Base-by-base conservation (phyloP, 2,888 invertebrate species). In the Rhynchonema sp. region DNA sequence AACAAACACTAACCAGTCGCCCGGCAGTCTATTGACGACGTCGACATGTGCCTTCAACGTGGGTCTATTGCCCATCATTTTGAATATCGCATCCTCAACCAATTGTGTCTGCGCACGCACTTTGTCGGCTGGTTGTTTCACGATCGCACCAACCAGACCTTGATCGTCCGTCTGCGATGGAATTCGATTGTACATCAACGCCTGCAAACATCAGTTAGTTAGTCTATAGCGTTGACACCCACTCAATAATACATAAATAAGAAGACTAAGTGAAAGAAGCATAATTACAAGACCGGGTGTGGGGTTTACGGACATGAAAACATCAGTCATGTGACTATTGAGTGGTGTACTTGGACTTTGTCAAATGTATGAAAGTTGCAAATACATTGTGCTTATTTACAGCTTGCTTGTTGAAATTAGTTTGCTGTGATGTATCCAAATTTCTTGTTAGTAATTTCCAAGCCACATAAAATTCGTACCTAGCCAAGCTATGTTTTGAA, bases 111-210 rank as follows among this genome's bases (percentile, higher is more conserved):
- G 60, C n/a, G 26, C 23, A 2, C 20, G 1, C 28, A 56, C 54
- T 17, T 56, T 85, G n/a, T 82, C 78, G 62, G 84, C 81, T 62
- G 86, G 80, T 71, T 87, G 87, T 69, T 83, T 85, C 67, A 96
- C 84, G 60, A 84, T 80, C 64, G 98, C 73, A 1, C 85, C 84
- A 0, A 96, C 87, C 54, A 88, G 79, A 0, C 96, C 96, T 68
- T 92, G 86, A 69, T 87, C 87, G 72, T 91, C 89, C 63, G 87
- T 86, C 57, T 84, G 82, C 2, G 83, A 83, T 0, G 90, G 87
- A 65, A 92, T 81, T 26, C 84, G 82, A 65, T 86, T 88, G 73
- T 94, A 96, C 0, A 89, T 89, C 59, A 96, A 86, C 0, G 91
- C 86, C 77, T 76, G 62, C 20, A 65, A 63, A 58, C 17, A 59